Evolutionary conservation across 2,888 invertebrate genomes (phyloP).

Genomic region (Eurytoma adleriae): DNA sequence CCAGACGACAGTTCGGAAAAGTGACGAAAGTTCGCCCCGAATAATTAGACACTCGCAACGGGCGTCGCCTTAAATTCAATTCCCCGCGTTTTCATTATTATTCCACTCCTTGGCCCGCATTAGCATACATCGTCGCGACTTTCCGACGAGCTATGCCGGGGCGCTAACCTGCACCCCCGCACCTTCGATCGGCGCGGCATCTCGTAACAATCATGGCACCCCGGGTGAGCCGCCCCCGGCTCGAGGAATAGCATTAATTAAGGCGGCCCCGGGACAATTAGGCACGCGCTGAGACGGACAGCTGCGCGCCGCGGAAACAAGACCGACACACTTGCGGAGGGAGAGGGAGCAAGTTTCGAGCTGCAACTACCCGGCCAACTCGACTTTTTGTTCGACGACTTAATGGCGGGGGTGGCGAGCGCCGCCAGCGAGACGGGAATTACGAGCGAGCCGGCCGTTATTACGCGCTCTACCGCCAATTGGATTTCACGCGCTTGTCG

Average conservation of each 20-base stretch:
- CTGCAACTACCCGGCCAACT: slow-evolving; percentile 30
- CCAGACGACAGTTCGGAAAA: too few relatives aligned
- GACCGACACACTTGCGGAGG: neutral
- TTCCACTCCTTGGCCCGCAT: slow-evolving; percentile 3
- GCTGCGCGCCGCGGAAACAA: slow-evolving; percentile 22
- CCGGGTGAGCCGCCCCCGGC: neutral
- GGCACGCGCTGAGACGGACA: slow-evolving; percentile 43
- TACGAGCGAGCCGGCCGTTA: too few relatives aligned
- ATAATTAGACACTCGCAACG: too few relatives aligned
- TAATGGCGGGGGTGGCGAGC: slow-evolving; percentile 27
- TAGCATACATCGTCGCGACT: slow-evolving; percentile 11
- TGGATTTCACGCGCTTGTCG: too few relatives aligned
- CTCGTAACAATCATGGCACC: slow-evolving; percentile 37
- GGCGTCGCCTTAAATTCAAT: too few relatives aligned
- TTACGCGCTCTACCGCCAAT: too few relatives aligned
- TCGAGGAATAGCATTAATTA: slow-evolving; percentile 49
- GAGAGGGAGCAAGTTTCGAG: too few relatives aligned
- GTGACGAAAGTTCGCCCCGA: too few relatives aligned
- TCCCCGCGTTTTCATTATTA: too few relatives aligned
- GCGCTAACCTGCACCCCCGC: too few relatives aligned
- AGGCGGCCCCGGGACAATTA: slow-evolving; percentile 43
- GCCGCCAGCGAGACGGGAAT: too few relatives aligned
- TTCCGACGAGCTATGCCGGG: slow-evolving; percentile 35
- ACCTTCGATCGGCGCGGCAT: slow-evolving; percentile 20
- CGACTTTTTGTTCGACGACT: slow-evolving; percentile 45